Base-by-base conservation (phyloP, 2,888 invertebrate species). In the Camptogramma bilineatum region DNA sequence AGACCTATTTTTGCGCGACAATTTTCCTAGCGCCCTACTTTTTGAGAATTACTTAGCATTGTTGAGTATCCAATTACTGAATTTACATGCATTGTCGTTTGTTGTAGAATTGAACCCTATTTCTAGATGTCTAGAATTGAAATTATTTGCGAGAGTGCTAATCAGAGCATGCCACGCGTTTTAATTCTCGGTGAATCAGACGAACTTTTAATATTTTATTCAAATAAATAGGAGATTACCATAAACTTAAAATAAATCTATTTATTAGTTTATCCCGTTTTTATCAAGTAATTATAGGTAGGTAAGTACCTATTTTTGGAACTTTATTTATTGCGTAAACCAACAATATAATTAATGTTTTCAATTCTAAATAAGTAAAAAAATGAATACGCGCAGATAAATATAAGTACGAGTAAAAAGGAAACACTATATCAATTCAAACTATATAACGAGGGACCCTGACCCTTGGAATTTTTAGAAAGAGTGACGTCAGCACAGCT, bases 161-260 rank as follows among this genome's bases (percentile, higher is more conserved):
- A 83, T 79, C 73, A 83, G 83, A 85, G 81, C 82, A 78, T 75
- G 71, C 65, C 71, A 72, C 77, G 78, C 78, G 75, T 80, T 77
- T 69, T n/a, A n/a, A n/a, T n/a, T 68, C 60, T 62, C 64, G 66
- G 76, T 80, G 83, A 81, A 84, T 80, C 78, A 77, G 78, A 81
- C 83, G 80, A 78, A 79, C 81, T 74, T 76, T 78, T 72, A 70
- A 73, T 70, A 65, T 67, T 64, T 60, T 70, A 66, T 68, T 80
- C 73, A 73, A 72, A 69, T 70, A 69, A 74, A 59, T 69, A 48
- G 19, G 1, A 31, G n/a, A 34, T 56, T 39, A 24, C 10, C 13
- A 34, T 34, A 34, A 39, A 39, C 34, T 13, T 39, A 13, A 39
- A 13, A 39, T 13, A 0, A 9, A 39, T 10, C 0, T 2, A 39